phyloP scores from a whole-genome alignment of 2,113 vertebrate genomes.

The Heliornis fulica region DNA sequence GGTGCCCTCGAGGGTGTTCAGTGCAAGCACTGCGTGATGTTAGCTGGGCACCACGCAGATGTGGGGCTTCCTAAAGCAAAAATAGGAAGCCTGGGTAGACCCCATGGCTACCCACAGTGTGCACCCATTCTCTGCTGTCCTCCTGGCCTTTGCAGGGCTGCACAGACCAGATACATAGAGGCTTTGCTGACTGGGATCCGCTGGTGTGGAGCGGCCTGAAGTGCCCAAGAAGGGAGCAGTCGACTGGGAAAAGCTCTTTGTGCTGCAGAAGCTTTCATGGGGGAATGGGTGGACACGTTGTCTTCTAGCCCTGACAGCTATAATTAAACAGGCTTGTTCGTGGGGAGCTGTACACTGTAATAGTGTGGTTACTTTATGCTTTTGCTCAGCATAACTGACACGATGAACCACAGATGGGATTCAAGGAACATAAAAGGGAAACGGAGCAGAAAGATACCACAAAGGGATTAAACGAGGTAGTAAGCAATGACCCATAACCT shows the following conservation, averaged over 20 bases:
- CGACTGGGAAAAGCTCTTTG: background rate
- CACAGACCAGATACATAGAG: accelerated
- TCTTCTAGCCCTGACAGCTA: background rate
- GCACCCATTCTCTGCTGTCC: background rate
- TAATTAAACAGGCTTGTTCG: background rate
- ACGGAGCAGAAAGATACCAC: conserved; percentile 66
- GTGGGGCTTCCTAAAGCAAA: accelerated
- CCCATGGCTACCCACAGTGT: accelerated
- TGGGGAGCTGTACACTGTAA: background rate
- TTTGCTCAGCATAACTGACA: background rate
- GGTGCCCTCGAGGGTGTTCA: background rate
- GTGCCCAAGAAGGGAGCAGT: background rate
- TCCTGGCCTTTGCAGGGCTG: background rate
- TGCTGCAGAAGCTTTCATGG: background rate
- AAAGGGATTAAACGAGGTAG: conserved; percentile 65
- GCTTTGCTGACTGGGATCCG: accelerated
- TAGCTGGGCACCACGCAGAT: accelerated
- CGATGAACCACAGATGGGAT: background rate
- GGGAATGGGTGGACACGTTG: background rate
- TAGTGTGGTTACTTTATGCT: background rate
- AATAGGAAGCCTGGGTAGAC: accelerated
- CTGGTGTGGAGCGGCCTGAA: background rate
- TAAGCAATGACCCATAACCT: conserved; percentile 66
- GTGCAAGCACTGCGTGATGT: accelerated
- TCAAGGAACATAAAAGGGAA: conserved; percentile 40